Evolutionary conservation across 2,888 invertebrate species (phyloP), one percentile per base, ranked within the genome.

Genomic region (Cataglyphis livida): DNA sequence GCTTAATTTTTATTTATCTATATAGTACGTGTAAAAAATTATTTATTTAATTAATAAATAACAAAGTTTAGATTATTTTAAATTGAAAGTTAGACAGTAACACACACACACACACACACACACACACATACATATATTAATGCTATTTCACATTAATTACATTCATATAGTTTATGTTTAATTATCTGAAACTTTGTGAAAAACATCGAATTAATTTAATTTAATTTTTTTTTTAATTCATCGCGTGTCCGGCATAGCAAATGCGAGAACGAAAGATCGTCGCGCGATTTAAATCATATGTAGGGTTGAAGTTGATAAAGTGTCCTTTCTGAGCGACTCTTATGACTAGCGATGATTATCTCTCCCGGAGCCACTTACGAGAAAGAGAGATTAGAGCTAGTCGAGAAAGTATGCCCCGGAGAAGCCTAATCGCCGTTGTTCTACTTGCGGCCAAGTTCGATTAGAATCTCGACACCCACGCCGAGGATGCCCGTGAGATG

Each of bases 401-500:
- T 54, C 76, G 59, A 76, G 41, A 32, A 62, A 81, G 48, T 57
- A 62, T 57, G 87, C 75, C 35, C 51, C 4, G 57, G 81, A 66
- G 82, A 84, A 88, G 85, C 78, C 86, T 89, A 90, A 90, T 90
- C 89, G 90, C 61, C 68, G 83, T 83, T 90, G 89, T 90, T 86
- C 86, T 88, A 90, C 89, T 86, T 84, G 86, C 75, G 78, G 62
- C 73, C 54, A 44, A 54, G 35, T 74, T 66, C 78, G 88, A 90
- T 90, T 90, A 86, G 84, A 79, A 90, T 90, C 89, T 89, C 85
- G 79, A 88, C 87, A 85, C 86, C 87, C 86, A 87, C 87, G 87
- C 84, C 51, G 68, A 35, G 48, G 68, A 71, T 84, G 51, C n/a
- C 35, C 28, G 10, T 57, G 48, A 66, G 59, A 59, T 59, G 64